These are phyloP conservation scores for Holotrichia oblita DNA, from an alignment of 1,140 invertebrate genomes.

Conservation along the genomic window DNA sequence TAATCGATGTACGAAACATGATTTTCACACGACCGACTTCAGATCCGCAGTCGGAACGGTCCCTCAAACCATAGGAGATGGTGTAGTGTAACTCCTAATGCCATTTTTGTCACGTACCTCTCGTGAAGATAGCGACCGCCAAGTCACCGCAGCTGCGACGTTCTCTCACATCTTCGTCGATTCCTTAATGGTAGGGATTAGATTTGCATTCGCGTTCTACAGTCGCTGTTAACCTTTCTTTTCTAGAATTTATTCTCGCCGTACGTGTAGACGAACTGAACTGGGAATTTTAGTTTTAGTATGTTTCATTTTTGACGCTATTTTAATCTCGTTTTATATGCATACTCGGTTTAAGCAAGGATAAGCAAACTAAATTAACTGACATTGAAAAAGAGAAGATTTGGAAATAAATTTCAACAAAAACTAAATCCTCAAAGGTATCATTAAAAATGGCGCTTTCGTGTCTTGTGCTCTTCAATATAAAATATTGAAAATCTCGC, in stretches of 20 bases:
- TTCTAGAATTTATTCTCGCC: background rate
- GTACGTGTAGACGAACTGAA: too few relatives aligned
- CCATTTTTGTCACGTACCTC: slow-evolving; percentile 7
- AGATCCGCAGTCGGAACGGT: background rate
- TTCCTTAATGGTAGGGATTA: slow-evolving; percentile 12
- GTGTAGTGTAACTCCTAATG: background rate
- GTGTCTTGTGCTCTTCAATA: too few relatives aligned
- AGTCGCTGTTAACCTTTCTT: background rate
- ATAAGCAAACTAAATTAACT: too few relatives aligned
- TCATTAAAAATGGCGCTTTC: too few relatives aligned
- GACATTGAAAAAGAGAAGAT: too few relatives aligned
- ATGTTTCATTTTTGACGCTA: too few relatives aligned
- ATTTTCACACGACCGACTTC: slow-evolving; percentile 6
- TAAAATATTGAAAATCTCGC: too few relatives aligned
- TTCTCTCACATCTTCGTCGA: background rate
- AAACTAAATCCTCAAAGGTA: too few relatives aligned
- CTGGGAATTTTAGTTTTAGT: too few relatives aligned
- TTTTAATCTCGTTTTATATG: too few relatives aligned
- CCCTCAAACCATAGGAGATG: background rate
- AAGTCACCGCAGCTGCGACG: background rate
- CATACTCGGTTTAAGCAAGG: too few relatives aligned
- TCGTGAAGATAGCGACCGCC: background rate
- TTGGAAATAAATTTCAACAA: too few relatives aligned
- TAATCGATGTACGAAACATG: slow-evolving; percentile 12
- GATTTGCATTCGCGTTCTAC: background rate